Conservation (phyloP, 2,888 invertebrate species). For the Chesias legatella region DNA sequence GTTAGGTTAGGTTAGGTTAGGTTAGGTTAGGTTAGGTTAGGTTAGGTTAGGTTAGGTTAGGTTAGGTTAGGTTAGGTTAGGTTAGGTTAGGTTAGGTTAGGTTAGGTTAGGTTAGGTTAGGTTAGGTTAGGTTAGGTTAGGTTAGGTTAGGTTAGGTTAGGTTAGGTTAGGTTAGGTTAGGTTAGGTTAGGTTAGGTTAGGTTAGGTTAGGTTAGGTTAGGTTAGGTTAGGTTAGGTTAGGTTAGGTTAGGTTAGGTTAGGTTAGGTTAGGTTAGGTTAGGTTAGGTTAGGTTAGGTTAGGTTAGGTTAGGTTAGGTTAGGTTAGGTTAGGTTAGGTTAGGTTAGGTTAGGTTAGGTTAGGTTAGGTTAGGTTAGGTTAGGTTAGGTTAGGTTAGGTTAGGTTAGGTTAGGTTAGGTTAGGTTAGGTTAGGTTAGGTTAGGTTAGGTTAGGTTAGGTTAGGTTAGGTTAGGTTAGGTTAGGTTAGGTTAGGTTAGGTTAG, state of each 20-base stretch:
- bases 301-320: constrained; percentile 17
- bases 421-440: constrained; percentile 9
- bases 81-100: constrained; percentile 29
- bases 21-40: constrained; percentile 14
- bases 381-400: constrained; percentile 17
- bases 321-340: constrained; percentile 19
- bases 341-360: constrained; percentile 19
- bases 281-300: constrained; percentile 18
- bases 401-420: constrained; percentile 13
- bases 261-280: constrained; percentile 22
- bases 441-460: constrained; percentile 7
- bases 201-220: constrained; percentile 24
- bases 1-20: constrained; percentile 11
- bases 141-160: constrained; percentile 24
- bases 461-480: constrained; percentile 10
- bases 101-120: constrained; percentile 28
- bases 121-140: constrained; percentile 27
- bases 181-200: constrained; percentile 20
- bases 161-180: constrained; percentile 20
- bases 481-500: constrained; percentile 14
- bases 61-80: constrained; percentile 29
- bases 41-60: constrained; percentile 27
- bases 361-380: constrained; percentile 21
- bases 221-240: constrained; percentile 24
- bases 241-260: constrained; percentile 24